These are phyloP conservation scores for Nanger granti DNA, from an alignment of 2,113 vertebrate genomes.

Conservation along the genomic window DNA sequence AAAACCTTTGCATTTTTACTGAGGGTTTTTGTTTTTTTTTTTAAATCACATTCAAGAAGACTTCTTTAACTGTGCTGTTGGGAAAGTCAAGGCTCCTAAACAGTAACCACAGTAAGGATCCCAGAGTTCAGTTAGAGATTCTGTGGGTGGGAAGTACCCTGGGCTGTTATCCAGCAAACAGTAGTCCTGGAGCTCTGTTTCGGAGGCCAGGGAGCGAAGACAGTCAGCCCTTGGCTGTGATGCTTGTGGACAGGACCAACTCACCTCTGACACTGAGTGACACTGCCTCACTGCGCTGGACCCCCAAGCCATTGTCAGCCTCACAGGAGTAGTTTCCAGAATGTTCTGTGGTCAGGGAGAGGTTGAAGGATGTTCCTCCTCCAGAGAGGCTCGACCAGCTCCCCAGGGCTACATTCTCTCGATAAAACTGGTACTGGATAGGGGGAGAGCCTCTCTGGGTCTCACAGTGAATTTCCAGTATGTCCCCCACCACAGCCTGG, in stretches of 20 bases:
- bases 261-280: slow-evolving; percentile 10
- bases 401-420: background rate
- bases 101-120: background rate
- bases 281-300: background rate
- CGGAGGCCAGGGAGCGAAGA: background rate
- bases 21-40: background rate
- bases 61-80: background rate
- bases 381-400: background rate
- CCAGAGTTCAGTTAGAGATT: background rate
- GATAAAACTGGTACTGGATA: background rate
- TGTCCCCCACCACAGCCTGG: background rate
- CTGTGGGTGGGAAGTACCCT: background rate
- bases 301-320: background rate
- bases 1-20: background rate
- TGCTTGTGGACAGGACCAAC: background rate
- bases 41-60: background rate
- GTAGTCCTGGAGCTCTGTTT: background rate
- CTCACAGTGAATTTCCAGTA: background rate
- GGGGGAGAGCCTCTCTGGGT: background rate
- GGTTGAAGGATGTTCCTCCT: background rate
- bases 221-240: background rate
- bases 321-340: slow-evolving; percentile 40
- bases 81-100: background rate
- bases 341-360: background rate
- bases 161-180: accelerated